Percentiles rank a stretch among this genome's conserved stretches.
Conservation (phyloP, 2,888 invertebrate genomes). For the Brachypalpus laphriformis region DNA sequence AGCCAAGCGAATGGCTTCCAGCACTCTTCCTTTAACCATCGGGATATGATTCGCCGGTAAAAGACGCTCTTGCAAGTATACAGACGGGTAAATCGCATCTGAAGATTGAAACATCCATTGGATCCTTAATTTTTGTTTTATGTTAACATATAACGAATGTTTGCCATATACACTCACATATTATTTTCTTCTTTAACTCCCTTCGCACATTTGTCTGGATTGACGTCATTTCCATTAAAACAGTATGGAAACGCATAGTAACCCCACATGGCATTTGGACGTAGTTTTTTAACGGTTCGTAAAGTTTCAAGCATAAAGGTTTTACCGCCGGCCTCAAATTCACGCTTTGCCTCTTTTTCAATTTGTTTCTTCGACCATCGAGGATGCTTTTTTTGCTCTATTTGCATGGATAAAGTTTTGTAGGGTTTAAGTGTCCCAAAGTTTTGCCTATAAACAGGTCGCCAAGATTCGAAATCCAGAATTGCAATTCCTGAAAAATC, state of each 20-base stretch:
- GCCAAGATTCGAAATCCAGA: slow-evolving; percentile 65
- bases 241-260: slow-evolving; percentile 68
- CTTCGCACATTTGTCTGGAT: slow-evolving; percentile 39
- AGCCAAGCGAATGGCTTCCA: slow-evolving; percentile 51
- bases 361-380: slow-evolving; percentile 42
- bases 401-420: slow-evolving; percentile 56
- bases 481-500: slow-evolving; percentile 53
- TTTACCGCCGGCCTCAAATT: slow-evolving; percentile 51
- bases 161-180: slow-evolving; percentile 55
- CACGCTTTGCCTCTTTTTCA: slow-evolving; percentile 45
- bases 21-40: slow-evolving; percentile 48
- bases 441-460: slow-evolving; percentile 59
- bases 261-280: slow-evolving; percentile 57
- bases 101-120: slow-evolving; percentile 66
- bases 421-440: slow-evolving; percentile 63
- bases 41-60: slow-evolving; percentile 31
- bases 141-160: slow-evolving; percentile 15
- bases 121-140: slow-evolving; percentile 58
- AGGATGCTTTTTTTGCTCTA: slow-evolving; percentile 56
- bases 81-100: slow-evolving; percentile 56
- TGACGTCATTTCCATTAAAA: slow-evolving; percentile 35
- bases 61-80: slow-evolving; percentile 56
- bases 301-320: slow-evolving; percentile 57
- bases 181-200: slow-evolving; percentile 56
- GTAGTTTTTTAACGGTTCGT: slow-evolving; percentile 14